A percentile compares a stretch with the other conserved stretches of the same genome.
These are phyloP conservation scores for Coptodon bakossiorum DNA, from an alignment of 2,113 vertebrate genomes.

Conservation along the genomic window DNA sequence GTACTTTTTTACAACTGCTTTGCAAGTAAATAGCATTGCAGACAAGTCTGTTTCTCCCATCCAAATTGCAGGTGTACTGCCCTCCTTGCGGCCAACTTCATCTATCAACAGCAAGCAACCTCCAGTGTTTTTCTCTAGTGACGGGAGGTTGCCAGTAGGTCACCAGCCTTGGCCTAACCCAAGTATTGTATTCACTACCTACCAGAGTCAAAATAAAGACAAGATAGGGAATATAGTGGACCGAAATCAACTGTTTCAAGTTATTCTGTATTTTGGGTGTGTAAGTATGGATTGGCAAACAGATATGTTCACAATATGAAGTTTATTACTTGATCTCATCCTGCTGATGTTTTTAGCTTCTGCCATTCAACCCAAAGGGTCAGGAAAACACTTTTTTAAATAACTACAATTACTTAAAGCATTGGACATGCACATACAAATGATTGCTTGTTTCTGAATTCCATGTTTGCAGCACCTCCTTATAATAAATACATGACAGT, in stretches of 20 bases:
- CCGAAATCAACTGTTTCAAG: not conserved
- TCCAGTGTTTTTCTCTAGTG: not conserved
- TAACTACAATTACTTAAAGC: not conserved
- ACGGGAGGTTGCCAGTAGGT: not conserved
- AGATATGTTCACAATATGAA: not conserved
- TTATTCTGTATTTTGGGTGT: not conserved
- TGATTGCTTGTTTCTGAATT: not conserved
- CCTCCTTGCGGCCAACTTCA: not conserved
- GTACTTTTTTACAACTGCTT: not conserved
- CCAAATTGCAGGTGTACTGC: not conserved
- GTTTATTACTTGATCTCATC: not conserved
- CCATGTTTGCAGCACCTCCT: not conserved
- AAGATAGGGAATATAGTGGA: not conserved
- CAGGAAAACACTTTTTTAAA: not conserved
- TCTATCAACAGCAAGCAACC: not conserved
- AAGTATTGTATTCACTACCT: not conserved
- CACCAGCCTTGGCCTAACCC: not conserved
- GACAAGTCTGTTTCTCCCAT: not conserved
- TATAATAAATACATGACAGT: not conserved
- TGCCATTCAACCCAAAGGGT: not conserved
- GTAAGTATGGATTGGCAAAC: not conserved
- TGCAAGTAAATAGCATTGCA: not conserved
- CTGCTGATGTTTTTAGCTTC: not conserved
- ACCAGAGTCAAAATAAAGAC: not conserved
- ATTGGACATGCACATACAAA: not conserved